A percentile compares a stretch with the other conserved stretches of the same genome.
phyloP scores from a whole-genome alignment of 2,797 vertebrate genomes.

The Sebastes itinus region DNA sequence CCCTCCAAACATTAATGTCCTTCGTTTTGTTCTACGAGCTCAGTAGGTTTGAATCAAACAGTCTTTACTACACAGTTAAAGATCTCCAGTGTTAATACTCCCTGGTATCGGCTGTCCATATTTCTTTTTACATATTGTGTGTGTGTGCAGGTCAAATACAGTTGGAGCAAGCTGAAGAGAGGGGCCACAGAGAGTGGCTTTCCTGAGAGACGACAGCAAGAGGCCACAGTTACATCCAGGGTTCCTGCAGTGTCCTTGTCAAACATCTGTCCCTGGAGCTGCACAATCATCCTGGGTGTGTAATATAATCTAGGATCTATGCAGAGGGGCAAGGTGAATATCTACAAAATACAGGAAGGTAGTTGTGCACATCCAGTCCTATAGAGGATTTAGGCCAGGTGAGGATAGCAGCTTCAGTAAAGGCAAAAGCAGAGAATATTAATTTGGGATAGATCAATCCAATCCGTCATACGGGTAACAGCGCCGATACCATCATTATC shows the following conservation, averaged over 20 bases:
- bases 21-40: constrained; percentile 23
- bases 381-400: not conserved
- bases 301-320: not conserved
- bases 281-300: not conserved
- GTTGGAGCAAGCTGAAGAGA: constrained; percentile 18
- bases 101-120: constrained; percentile 16
- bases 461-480: not conserved
- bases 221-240: constrained; percentile 42
- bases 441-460: not conserved
- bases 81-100: constrained; percentile 23
- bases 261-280: not conserved
- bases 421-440: constrained; percentile 12
- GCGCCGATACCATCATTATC: not conserved
- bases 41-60: constrained; percentile 23
- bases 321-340: not conserved
- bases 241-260: constrained; percentile 1
- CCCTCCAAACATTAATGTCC: not conserved
- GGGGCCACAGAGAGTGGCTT: constrained; percentile 55
- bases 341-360: not conserved
- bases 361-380: not conserved
- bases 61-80: constrained; percentile 37
- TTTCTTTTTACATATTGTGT: constrained; percentile 11
- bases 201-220: constrained; percentile 74
- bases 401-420: not conserved
- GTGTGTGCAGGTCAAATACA: constrained; percentile 20